Base-by-base conservation (phyloP, 1,140 invertebrate species). In the Centruroides vittatus region DNA sequence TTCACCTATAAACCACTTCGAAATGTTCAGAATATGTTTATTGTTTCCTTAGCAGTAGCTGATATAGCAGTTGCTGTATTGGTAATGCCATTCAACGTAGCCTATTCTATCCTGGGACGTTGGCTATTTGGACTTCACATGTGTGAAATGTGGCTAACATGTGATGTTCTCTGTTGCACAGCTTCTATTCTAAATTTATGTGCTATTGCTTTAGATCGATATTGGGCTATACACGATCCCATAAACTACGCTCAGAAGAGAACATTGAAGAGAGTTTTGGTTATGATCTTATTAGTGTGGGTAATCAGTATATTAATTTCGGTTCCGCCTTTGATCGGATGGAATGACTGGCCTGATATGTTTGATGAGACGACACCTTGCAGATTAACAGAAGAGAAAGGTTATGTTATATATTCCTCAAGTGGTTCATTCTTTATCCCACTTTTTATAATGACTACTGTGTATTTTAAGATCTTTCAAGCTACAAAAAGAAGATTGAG, bases 381-480 rank as follows among this genome's bases (percentile, higher is more conserved):
- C 64, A 71, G 72, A 64, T 65, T 76, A 8, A 72, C 72, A 3
- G 67, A 69, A 10, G 82, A 93, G 65, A 84, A 84, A 63, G 89
- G 89, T 51, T 96, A 95, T 73, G 89, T 95, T 35, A 83, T 98
- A 57, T 98, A 94, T 73, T 97, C 93, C 0, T 86, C 92, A 0
- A 81, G 93, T n/a, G 94, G 92, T n/a, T 95, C 93, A 0, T 98
- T 98, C 76, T 98, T 90, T 77, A 92, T 98, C 67, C 94, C 94
- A 1, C 76, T 97, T 60, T 78, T 90, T 35, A 86, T 97, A 65
- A 97, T 98, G 90, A 89, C 91, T 47, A 85, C 93, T 65, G 93
- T 96, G 6, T 97, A 98, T 70, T 81, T 93, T 47, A 89, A 95
- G 75, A 98, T 98, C 67, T 96, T 91, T 71, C 78, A 93, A 64